Percentiles rank a stretch among this genome's conserved stretches.
These are phyloP conservation scores for Temnothorax ravouxi DNA, from an alignment of 2,888 invertebrate genomes.

Conservation along the genomic window DNA sequence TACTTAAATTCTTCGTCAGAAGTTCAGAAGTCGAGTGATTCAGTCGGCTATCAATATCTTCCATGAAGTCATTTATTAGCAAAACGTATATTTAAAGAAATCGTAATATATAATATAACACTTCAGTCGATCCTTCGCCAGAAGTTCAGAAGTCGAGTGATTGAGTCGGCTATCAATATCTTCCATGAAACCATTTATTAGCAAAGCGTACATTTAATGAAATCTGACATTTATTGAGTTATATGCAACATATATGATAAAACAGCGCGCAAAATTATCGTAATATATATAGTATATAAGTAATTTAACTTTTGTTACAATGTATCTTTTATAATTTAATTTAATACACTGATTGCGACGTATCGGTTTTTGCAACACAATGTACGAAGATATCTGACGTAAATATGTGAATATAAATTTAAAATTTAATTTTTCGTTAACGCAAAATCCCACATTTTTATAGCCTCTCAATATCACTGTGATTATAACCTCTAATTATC, in stretches of 20 bases:
- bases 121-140: neutral
- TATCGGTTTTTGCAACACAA: neutral
- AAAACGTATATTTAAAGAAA: conserved; percentile 18
- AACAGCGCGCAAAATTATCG: conserved; percentile 21
- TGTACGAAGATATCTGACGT: neutral
- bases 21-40: conserved; percentile 22
- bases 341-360: neutral
- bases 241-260: conserved; percentile 7
- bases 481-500: neutral
- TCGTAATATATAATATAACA: neutral
- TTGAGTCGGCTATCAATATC: neutral
- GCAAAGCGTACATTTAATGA: conserved; percentile 9
- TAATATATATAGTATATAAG: neutral
- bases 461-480: neutral
- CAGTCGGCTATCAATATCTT: neutral
- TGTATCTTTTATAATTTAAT: conserved; percentile 8
- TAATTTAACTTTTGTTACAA: conserved; percentile 22
- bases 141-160: conserved; percentile 21
- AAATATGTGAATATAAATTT: conserved; percentile 15
- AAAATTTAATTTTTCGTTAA: neutral
- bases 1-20: neutral
- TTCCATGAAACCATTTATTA: neutral
- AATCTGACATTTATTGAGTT: conserved; percentile 9
- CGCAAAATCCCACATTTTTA: neutral
- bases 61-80: neutral